Percentiles rank a stretch among this genome's conserved stretches.
Evolutionary conservation across 2,888 invertebrate species (phyloP).

Genomic region (Cheilosia urbana): DNA sequence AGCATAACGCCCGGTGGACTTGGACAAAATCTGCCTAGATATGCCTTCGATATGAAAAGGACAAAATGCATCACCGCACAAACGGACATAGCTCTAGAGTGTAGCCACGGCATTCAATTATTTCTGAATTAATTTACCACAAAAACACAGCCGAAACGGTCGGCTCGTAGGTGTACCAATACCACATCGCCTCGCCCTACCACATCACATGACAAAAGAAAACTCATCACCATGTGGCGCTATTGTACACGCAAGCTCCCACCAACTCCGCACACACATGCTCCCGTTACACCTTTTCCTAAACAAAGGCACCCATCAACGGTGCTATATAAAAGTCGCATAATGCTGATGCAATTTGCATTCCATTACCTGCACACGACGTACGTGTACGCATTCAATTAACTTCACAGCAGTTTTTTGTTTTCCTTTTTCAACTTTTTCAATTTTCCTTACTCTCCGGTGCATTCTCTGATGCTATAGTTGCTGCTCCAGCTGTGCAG

Average conservation of each 20-base stretch:
- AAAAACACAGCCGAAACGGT: too few relatives aligned
- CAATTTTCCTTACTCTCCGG: constrained; percentile 40
- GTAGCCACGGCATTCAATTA: too few relatives aligned
- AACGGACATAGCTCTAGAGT: too few relatives aligned
- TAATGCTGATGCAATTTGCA: constrained; percentile 63
- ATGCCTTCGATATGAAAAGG: too few relatives aligned
- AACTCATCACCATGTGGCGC: constrained; percentile 31
- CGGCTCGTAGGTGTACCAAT: too few relatives aligned
- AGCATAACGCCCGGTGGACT: too few relatives aligned
- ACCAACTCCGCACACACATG: background rate
- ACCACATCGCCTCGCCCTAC: too few relatives aligned
- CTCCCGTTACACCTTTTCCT: background rate
- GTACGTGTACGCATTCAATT: constrained; percentile 64
- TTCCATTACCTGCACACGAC: constrained; percentile 66
- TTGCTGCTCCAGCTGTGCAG: constrained; percentile 8
- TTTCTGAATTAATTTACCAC: too few relatives aligned
- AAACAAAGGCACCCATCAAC: constrained; percentile 15
- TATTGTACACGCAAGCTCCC: constrained; percentile 9
- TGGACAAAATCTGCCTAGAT: too few relatives aligned
- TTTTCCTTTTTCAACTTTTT: background rate
- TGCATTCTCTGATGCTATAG: constrained; percentile 1
- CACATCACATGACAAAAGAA: constrained; percentile 37
- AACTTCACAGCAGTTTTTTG: constrained; percentile 33
- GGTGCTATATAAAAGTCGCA: constrained; percentile 63
- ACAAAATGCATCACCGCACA: too few relatives aligned